A percentile compares a stretch with the other conserved stretches of the same genome.
Evolutionary conservation across 2,888 invertebrate species (phyloP).

Genomic region (Melieria crassipennis): DNA sequence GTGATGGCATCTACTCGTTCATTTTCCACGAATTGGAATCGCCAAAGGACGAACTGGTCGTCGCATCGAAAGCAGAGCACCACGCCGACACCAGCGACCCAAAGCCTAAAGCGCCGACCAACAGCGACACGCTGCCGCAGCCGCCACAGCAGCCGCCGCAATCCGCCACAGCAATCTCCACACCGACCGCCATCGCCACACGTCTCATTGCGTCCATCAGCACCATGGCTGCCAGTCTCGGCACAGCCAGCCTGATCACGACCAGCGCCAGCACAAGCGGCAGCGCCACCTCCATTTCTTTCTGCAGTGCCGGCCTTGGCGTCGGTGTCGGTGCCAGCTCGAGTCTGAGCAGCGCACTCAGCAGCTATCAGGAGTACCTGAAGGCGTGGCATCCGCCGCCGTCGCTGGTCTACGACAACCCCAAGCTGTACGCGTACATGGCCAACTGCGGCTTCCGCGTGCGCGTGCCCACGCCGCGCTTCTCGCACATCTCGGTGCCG

Average conservation of each 20-base stretch:
- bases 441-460: slow-evolving; percentile 39
- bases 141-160: slow-evolving; percentile 2
- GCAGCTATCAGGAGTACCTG: slow-evolving; percentile 32
- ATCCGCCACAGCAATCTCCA: background rate
- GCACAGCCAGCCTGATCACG: background rate
- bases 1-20: slow-evolving; percentile 48
- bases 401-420: slow-evolving; percentile 34
- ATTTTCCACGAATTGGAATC: slow-evolving; percentile 47
- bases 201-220: slow-evolving; percentile 4
- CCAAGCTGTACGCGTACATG: slow-evolving; percentile 37
- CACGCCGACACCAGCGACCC: no score
- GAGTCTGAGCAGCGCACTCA: slow-evolving; percentile 4
- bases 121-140: background rate
- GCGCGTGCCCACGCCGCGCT: slow-evolving; percentile 40
- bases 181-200: slow-evolving; percentile 8
- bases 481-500: slow-evolving; percentile 42
- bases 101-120: background rate
- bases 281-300: background rate
- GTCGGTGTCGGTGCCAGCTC: background rate
- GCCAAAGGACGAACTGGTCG: slow-evolving; percentile 21
- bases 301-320: background rate
- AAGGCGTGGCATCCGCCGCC: slow-evolving; percentile 40
- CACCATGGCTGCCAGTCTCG: background rate
- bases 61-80: no score
- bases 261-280: background rate